Percentiles rank a stretch among this genome's conserved stretches.
Evolutionary conservation across 2,888 invertebrate species (phyloP).

Genomic region (Muschampia plurimacula): DNA sequence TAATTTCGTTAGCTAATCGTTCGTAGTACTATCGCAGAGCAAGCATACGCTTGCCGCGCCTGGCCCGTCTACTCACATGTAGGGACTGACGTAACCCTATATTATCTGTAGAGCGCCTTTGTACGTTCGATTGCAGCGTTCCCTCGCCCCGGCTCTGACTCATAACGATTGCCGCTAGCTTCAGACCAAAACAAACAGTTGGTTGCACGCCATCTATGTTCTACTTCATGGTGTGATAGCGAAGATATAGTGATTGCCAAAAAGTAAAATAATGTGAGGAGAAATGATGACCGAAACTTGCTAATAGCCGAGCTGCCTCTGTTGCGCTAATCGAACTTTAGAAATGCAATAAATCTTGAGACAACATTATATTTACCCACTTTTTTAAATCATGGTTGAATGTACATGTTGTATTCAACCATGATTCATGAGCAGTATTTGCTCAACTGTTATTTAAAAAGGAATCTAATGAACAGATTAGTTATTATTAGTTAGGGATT

Average conservation of each 20-base stretch:
- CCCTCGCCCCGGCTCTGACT: conserved; percentile 11
- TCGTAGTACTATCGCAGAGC: conserved; percentile 23
- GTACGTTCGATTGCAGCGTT: conserved; percentile 15
- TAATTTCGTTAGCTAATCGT: conserved; percentile 28
- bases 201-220: not conserved
- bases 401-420: too few species aligned
- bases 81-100: conserved; percentile 45
- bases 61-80: conserved; percentile 60
- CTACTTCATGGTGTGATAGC: not conserved
- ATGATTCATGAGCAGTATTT: too few species aligned
- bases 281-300: too few species aligned
- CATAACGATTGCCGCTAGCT: conserved; percentile 21
- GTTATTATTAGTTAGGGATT: too few species aligned
- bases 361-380: too few species aligned
- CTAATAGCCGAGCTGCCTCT: too few species aligned
- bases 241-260: not conserved
- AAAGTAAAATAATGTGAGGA: too few species aligned
- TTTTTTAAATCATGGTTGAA: too few species aligned
- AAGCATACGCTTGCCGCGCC: conserved; percentile 39
- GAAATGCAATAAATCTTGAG: not conserved
- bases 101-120: conserved; percentile 20
- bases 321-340: too few species aligned
- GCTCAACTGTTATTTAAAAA: too few species aligned
- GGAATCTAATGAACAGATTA: too few species aligned
- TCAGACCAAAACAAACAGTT: not conserved